Evolutionary conservation across 2,888 invertebrate genomes (phyloP).

Genomic region (Tinea pellionella): DNA sequence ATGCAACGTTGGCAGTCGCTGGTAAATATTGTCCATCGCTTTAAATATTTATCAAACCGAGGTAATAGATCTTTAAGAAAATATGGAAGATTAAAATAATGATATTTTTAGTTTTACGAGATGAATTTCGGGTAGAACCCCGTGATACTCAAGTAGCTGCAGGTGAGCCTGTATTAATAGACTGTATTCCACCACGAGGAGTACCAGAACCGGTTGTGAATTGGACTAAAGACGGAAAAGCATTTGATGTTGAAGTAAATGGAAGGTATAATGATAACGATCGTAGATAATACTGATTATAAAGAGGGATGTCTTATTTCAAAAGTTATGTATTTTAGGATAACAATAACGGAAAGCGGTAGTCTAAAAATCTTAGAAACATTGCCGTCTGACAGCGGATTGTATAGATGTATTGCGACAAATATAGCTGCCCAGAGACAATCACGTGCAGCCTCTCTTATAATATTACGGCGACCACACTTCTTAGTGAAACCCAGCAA

Average conservation of each 20-base stretch:
- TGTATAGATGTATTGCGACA: conserved; percentile 91
- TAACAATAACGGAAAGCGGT: conserved; percentile 87
- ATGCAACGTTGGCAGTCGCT: conserved; percentile 95
- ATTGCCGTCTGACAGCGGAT: conserved; percentile 87
- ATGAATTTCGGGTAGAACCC: conserved; percentile 94
- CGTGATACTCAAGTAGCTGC: conserved; percentile 92
- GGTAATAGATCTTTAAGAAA: no score
- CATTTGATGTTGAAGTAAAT: conserved; percentile 71
- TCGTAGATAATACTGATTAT: background rate
- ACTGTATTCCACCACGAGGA: conserved; percentile 94
- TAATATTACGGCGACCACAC: conserved; percentile 87
- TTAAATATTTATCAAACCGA: background rate
- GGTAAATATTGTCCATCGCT: conserved; percentile 69
- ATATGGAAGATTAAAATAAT: background rate
- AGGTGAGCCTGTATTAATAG: conserved; percentile 90
- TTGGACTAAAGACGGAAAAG: conserved; percentile 86
- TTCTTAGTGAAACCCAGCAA: conserved; percentile 90
- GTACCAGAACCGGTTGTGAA: conserved; percentile 93
- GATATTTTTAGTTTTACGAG: conserved; percentile 82
- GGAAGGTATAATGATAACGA: conserved; percentile 60
- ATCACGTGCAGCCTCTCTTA: conserved; percentile 82
- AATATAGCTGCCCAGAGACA: conserved; percentile 91
- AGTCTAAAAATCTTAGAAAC: conserved; percentile 92
- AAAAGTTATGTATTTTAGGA: conserved; percentile 48
- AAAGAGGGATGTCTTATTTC: no score